A percentile compares a stretch with the other conserved stretches of the same genome.
Evolutionary conservation across 2,797 vertebrate species (phyloP).

Genomic region (Sitta carolinensis): DNA sequence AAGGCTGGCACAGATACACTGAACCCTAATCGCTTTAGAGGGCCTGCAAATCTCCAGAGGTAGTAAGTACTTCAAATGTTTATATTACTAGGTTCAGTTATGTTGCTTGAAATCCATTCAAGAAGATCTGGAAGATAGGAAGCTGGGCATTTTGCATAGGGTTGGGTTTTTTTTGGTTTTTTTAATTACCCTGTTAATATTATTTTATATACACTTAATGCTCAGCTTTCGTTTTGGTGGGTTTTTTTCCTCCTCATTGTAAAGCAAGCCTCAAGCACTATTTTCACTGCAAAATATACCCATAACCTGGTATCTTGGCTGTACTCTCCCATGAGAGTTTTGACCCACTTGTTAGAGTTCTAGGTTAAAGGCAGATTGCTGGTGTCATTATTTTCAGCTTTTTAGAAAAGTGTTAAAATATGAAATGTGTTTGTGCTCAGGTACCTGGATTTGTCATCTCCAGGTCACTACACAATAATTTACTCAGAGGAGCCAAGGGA

Average conservation of each 20-base stretch:
- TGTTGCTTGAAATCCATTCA: constrained; percentile 30
- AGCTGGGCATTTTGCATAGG: not conserved
- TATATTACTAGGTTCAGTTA: not conserved
- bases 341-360: not conserved
- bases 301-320: not conserved
- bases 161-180: not conserved
- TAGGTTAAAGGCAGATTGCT: not conserved
- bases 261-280: not conserved
- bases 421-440: not conserved
- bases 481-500: not conserved
- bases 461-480: not conserved
- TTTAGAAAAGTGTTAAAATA: constrained; percentile 29
- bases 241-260: not conserved
- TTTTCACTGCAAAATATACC: not conserved
- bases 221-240: not conserved
- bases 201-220: not conserved
- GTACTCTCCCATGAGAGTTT: not conserved
- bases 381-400: not conserved
- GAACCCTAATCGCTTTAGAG: constrained; percentile 2
- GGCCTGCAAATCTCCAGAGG: constrained; percentile 7
- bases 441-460: not conserved
- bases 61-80: constrained; percentile 1
- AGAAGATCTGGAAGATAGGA: not conserved
- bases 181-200: not conserved
- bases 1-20: constrained; percentile 3